Conservation (phyloP, 2,113 vertebrate species). For the Strix uralensis region DNA sequence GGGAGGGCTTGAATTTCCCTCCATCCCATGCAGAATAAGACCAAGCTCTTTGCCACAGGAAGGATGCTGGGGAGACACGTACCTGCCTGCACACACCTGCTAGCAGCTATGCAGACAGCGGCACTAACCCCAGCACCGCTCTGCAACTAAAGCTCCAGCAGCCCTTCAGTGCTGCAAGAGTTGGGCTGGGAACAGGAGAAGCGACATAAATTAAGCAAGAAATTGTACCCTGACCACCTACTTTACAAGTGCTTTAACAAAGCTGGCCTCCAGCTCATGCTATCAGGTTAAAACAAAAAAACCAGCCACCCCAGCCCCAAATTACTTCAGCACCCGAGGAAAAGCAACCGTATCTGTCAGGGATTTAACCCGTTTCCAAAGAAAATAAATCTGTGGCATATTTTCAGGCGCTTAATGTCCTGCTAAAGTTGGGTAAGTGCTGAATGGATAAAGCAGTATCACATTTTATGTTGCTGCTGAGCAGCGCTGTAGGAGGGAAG, state of each 20-base stretch:
- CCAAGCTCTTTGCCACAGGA: neutral
- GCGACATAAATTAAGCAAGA: neutral
- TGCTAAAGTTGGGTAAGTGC: constrained; percentile 43
- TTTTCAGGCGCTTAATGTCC: constrained; percentile 37
- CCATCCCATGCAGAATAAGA: neutral
- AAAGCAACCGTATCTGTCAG: constrained; percentile 4
- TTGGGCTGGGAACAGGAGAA: neutral
- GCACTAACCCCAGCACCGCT: neutral
- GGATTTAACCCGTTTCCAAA: constrained; percentile 15
- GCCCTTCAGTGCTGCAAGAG: fast-evolving
- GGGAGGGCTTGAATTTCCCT: neutral
- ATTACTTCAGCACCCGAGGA: constrained; percentile 38
- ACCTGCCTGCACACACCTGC: neutral
- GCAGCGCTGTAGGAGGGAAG: neutral
- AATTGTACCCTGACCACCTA: neutral
- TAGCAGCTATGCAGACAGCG: neutral
- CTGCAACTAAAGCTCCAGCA: neutral
- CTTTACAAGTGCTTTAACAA: neutral
- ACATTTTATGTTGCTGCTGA: neutral
- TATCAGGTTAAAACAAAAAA: neutral
- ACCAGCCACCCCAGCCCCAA: neutral
- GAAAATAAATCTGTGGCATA: constrained; percentile 30
- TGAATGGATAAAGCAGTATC: constrained; percentile 59
- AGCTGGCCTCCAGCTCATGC: neutral
- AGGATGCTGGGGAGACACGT: neutral